Base-by-base conservation (phyloP, 2,888 invertebrate genomes). In the Epiblema foenella region DNA sequence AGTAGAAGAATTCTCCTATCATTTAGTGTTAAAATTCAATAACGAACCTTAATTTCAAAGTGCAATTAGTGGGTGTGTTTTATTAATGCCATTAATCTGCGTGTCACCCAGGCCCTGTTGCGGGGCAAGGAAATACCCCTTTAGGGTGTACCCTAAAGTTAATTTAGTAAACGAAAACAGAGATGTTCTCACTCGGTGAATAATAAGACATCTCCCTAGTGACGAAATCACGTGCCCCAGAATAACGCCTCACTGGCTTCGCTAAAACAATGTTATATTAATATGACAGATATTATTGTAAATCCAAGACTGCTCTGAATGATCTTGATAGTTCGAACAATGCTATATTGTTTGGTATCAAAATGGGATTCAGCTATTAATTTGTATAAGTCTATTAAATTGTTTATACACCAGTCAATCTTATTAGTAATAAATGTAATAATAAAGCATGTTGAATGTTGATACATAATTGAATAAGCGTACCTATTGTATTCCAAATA, bases 191-290 rank as follows among this genome's bases (percentile, higher is more conserved):
- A 82, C 81, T 87, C 84, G 82, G 82, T 83, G 84, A 86, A 88
- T 89, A 89, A 88, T 87, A 86, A 86, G 87, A 89, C 84, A 86
- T 86, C 86, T 87, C 88, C 85, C 86, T 80, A 80, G 86, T 85
- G 88, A 86, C 85, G 82, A 83, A 85, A 85, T 88, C 86, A 85
- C 85, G 80, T 81, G 81, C 79, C 80, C 75, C 78, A 68, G 74
- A 80, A 75, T 77, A 74, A 78, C 77, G 75, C 79, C 72, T 75
- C 77, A 75, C 75, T 77, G 77, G 72, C 73, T 77, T 77, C 73
- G 67, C 72, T 69, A 73, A 74, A 75, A 74, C 68, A 71, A 73
- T 74, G 76, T 78, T 79, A 81, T 81, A 84, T 83, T 80, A 82
- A 82, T 85, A 79, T 79, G 79, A 80, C 80, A 83, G 80, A 80